Conservation (phyloP, 2,113 vertebrate genomes). For the Oryzias javanicus region DNA sequence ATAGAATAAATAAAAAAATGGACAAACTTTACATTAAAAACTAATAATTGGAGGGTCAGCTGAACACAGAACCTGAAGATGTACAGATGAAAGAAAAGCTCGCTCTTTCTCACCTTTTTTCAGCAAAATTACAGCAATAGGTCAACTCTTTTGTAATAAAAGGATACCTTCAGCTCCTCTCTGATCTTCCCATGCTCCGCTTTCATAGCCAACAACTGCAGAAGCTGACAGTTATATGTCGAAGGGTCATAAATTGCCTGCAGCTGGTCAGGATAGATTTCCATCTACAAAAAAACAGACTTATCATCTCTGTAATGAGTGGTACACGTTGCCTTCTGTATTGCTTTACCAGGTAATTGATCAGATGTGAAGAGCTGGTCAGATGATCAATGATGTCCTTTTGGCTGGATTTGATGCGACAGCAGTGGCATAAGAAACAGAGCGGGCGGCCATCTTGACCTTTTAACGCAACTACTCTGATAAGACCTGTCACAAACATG, state of each 20-base stretch:
- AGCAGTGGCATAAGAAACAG: slow-evolving; percentile 70
- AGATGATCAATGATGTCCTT: slow-evolving; percentile 56
- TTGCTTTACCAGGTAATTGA: slow-evolving; percentile 65
- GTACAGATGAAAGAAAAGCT: no score
- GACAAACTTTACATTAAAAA: no score
- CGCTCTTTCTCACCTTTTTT: no score
- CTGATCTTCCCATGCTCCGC: slow-evolving; percentile 55
- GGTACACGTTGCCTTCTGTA: background rate
- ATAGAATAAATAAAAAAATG: no score
- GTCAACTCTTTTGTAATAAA: background rate
- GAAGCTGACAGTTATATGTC: slow-evolving; percentile 9
- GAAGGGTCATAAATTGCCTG: slow-evolving; percentile 2
- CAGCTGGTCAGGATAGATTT: slow-evolving; percentile 43
- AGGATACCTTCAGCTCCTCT: slow-evolving; percentile 52
- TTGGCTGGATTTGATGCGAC: slow-evolving; percentile 50
- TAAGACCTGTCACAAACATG: slow-evolving; percentile 57
- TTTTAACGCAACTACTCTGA: slow-evolving; percentile 55
- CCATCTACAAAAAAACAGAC: slow-evolving; percentile 44
- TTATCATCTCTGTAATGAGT: background rate
- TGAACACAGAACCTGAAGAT: no score
- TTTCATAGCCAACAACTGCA: slow-evolving; percentile 42
- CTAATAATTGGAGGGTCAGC: no score
- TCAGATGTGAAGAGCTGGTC: slow-evolving; percentile 46
- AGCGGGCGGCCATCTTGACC: slow-evolving; percentile 34
- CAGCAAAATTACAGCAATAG: no score